These are phyloP conservation scores for Halocynthia roretzi DNA, from an alignment of 23 tunicate species.

Conservation along the genomic window DNA sequence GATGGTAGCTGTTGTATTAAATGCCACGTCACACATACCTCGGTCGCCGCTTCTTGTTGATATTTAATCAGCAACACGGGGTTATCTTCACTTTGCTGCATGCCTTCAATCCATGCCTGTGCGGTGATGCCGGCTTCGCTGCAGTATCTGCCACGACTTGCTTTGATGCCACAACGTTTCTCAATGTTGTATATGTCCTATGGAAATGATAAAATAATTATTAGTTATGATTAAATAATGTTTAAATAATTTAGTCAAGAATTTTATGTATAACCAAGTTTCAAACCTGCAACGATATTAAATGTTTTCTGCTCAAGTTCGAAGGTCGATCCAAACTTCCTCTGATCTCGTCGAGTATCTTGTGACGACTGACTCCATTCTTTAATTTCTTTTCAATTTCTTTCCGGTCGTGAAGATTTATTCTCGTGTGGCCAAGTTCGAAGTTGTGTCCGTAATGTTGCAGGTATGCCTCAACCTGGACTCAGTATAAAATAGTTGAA, in stretches of 20 bases:
- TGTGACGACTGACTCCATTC: constrained; percentile 65
- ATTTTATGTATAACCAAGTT: not conserved
- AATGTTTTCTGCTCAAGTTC: constrained; percentile 52
- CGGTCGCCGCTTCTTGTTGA: constrained; percentile 81
- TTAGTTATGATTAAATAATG: not conserved
- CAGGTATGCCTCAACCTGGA: constrained; percentile 73
- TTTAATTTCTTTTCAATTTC: constrained; percentile 70
- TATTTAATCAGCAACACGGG: constrained; percentile 86
- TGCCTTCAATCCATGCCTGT: constrained; percentile 80
- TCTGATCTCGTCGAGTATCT: constrained; percentile 76
- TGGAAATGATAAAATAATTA: not conserved
- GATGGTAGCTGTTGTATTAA: no score
- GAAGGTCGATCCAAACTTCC: constrained; percentile 51
- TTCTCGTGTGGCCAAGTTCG: constrained; percentile 64
- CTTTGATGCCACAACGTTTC: constrained; percentile 46
- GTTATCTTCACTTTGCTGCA: constrained; percentile 81
- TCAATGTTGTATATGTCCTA: constrained; percentile 92
- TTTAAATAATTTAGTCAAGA: not conserved
- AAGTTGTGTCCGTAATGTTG: constrained; percentile 89
- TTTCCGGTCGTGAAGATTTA: constrained; percentile 38
- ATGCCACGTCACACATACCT: constrained; percentile 17
- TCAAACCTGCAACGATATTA: constrained; percentile 56
- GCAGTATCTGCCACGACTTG: constrained; percentile 28
- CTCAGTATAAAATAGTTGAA: no score
- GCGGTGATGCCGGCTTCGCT: constrained; percentile 40